Evolutionary conservation across 2,888 invertebrate species (phyloP).

Genomic region (Pachymerium ferrugineum): DNA sequence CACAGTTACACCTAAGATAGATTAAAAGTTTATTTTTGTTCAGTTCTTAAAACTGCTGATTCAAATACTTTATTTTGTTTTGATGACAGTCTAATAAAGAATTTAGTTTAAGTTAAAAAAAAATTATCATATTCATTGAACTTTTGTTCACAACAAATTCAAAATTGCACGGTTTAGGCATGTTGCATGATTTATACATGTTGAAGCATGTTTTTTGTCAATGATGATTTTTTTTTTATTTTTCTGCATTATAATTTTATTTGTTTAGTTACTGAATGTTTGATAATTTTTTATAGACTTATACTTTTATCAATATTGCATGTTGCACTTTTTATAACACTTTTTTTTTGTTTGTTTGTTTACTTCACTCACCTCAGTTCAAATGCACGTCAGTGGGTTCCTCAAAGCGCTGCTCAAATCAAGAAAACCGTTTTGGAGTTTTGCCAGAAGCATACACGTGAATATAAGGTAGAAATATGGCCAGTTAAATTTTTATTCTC

Average conservation of each 20-base stretch:
- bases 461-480: constrained; percentile 42
- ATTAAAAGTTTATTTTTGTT: constrained; percentile 1
- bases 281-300: too few species aligned
- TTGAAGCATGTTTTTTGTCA: neutral
- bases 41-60: neutral
- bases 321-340: neutral
- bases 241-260: neutral
- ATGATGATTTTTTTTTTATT: too few species aligned
- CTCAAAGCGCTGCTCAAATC: constrained; percentile 43
- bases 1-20: neutral
- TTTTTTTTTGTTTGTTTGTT: neutral
- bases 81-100: constrained; percentile 7
- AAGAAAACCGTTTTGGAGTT: constrained; percentile 46
- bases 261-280: too few species aligned
- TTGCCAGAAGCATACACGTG: constrained; percentile 43
- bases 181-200: too few species aligned
- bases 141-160: neutral
- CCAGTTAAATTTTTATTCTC: neutral
- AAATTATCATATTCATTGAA: neutral
- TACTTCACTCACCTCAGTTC: constrained; percentile 45
- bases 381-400: constrained; percentile 36
- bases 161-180: neutral
- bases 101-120: neutral
- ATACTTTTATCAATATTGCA: constrained; percentile 16
- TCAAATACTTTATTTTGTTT: constrained; percentile 6